These are phyloP conservation scores for Saccostrea cuccullata DNA, from an alignment of 1,140 invertebrate genomes.

Conservation along the genomic window DNA sequence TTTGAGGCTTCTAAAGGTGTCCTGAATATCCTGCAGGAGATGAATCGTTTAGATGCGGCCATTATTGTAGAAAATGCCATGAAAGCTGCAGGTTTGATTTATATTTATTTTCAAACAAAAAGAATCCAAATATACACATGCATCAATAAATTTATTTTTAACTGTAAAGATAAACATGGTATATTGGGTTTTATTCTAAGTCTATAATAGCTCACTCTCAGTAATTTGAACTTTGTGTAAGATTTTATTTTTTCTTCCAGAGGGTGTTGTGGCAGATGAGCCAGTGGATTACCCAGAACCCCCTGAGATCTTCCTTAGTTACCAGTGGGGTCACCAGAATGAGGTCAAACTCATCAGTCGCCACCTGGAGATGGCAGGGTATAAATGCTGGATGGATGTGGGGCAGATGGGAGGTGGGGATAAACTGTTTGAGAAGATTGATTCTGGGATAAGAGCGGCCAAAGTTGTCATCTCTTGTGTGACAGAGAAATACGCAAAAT, in stretches of 20 bases:
- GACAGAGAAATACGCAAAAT: slow-evolving; percentile 74
- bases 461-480: slow-evolving; percentile 74
- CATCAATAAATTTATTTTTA: too few species aligned
- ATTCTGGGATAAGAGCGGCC: slow-evolving; percentile 71
- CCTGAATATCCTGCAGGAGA: slow-evolving; percentile 69
- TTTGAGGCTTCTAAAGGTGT: slow-evolving; percentile 71
- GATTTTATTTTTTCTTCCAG: slow-evolving; percentile 46
- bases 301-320: slow-evolving; percentile 75
- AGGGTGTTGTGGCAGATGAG: slow-evolving; percentile 72
- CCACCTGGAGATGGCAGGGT: slow-evolving; percentile 73
- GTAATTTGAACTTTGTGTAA: background rate
- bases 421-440: slow-evolving; percentile 75
- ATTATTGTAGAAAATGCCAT: slow-evolving; percentile 73
- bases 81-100: slow-evolving; percentile 69
- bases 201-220: background rate
- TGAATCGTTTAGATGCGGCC: slow-evolving; percentile 70
- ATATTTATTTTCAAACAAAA: background rate
- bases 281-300: slow-evolving; percentile 68
- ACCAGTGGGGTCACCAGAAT: slow-evolving; percentile 75
- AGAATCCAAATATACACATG: too few species aligned
- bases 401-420: slow-evolving; percentile 77
- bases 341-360: slow-evolving; percentile 72
- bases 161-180: too few species aligned
- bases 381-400: slow-evolving; percentile 70
- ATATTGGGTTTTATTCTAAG: too few species aligned